Percentiles rank a stretch among this genome's conserved stretches.
Evolutionary conservation across 2,888 invertebrate species (phyloP).

Genomic region (Parnassius mnemosyne): DNA sequence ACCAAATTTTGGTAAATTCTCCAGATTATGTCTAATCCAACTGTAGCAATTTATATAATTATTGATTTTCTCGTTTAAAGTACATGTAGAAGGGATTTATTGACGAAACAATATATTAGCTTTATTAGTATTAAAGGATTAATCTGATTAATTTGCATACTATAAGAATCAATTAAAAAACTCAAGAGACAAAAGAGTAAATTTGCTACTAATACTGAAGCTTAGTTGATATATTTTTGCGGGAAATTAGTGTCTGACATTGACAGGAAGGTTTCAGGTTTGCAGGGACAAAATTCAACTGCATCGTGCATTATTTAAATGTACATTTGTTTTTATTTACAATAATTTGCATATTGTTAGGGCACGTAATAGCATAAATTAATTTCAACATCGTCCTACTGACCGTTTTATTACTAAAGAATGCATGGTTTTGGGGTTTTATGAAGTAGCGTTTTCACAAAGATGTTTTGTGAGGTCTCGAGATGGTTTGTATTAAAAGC

Average conservation of each 20-base stretch:
- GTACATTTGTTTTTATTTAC: conserved; percentile 27
- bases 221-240: conserved; percentile 35
- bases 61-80: too few species aligned
- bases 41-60: too few species aligned
- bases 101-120: too few species aligned
- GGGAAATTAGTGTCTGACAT: conserved; percentile 62
- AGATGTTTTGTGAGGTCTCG: too few species aligned
- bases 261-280: conserved; percentile 53
- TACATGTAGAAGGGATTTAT: too few species aligned
- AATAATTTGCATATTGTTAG: conserved; percentile 9
- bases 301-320: conserved; percentile 19
- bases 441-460: too few species aligned
- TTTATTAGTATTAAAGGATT: too few species aligned
- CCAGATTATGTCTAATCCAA: too few species aligned
- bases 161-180: too few species aligned
- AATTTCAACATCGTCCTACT: conserved; percentile 7
- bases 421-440: background rate
- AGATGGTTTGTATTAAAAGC: too few species aligned
- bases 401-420: conserved; percentile 7
- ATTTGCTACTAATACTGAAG: background rate
- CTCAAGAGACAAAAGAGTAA: conserved; percentile 29
- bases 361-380: conserved; percentile 7
- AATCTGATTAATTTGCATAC: too few species aligned
- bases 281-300: conserved; percentile 36
- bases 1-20: too few species aligned